These are phyloP conservation scores for Sparus aurata DNA, from an alignment of 2,797 vertebrate genomes.

Conservation along the genomic window DNA sequence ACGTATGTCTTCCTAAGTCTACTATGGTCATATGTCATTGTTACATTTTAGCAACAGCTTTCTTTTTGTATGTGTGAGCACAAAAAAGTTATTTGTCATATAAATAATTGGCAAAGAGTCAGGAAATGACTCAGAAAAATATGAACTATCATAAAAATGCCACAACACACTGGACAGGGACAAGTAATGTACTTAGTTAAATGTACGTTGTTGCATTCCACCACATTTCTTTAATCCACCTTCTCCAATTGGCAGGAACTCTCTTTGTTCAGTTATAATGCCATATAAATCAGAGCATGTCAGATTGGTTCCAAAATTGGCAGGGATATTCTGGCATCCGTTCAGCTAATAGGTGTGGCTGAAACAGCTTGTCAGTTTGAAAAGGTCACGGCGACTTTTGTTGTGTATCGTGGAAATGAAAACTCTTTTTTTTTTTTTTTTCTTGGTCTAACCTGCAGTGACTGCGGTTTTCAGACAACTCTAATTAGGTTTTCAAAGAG, in stretches of 20 bases:
- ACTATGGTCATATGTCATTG: too few species aligned
- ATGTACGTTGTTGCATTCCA: too few species aligned
- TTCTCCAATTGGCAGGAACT: constrained; percentile 14
- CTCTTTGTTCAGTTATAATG: constrained; percentile 22
- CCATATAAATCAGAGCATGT: constrained; percentile 37
- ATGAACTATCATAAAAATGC: too few species aligned
- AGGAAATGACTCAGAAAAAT: too few species aligned
- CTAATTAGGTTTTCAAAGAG: constrained; percentile 56
- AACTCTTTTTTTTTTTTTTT: neutral
- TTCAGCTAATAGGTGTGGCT: constrained; percentile 46
- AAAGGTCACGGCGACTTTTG: constrained; percentile 65
- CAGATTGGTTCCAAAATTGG: constrained; percentile 40
- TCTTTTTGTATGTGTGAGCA: too few species aligned
- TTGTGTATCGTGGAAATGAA: constrained; percentile 35
- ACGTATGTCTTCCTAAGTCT: too few species aligned
- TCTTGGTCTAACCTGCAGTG: constrained; percentile 15
- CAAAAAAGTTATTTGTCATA: too few species aligned
- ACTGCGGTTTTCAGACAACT: constrained; percentile 33
- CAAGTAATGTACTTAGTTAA: too few species aligned
- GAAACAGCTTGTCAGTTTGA: constrained; percentile 62
- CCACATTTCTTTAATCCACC: constrained; percentile 7
- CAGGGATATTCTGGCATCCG: constrained; percentile 29
- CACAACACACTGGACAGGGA: too few species aligned
- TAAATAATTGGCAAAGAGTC: too few species aligned
- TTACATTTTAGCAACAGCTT: too few species aligned